Conservation (phyloP, 2,888 invertebrate genomes). For the Epirrita christyi region DNA sequence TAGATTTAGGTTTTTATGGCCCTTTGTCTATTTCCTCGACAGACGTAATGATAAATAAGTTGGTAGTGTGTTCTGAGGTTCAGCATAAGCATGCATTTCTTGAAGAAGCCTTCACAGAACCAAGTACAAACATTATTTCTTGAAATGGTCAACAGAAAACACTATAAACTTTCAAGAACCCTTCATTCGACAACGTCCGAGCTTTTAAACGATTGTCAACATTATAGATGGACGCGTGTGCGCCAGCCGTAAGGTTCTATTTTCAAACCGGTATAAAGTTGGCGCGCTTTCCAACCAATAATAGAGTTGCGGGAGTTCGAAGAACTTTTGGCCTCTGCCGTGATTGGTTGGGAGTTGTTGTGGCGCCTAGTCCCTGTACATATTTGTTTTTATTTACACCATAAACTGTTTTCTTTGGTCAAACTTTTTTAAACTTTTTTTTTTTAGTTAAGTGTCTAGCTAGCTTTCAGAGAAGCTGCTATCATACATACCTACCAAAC, state of each 20-base stretch:
- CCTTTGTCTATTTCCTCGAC: constrained; percentile 26
- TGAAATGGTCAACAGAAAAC: neutral
- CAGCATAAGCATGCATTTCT: too few species aligned
- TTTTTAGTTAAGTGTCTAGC: too few species aligned
- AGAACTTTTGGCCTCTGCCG: constrained; percentile 70
- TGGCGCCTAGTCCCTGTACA: constrained; percentile 41
- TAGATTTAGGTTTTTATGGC: constrained; percentile 22
- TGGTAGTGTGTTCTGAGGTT: too few species aligned
- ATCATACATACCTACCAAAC: neutral
- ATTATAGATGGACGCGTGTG: constrained; percentile 48
- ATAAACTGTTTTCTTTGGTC: too few species aligned
- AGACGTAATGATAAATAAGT: constrained; percentile 12
- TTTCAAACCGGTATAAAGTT: constrained; percentile 62
- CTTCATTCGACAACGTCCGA: constrained; percentile 38
- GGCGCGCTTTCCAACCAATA: constrained; percentile 68
- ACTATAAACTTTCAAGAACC: neutral
- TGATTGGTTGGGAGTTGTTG: constrained; percentile 54
- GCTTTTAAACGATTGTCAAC: constrained; percentile 41
- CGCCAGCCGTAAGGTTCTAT: constrained; percentile 50
- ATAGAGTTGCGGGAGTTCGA: constrained; percentile 63
- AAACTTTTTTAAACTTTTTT: too few species aligned
- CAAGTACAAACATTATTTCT: neutral
- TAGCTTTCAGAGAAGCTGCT: too few species aligned
- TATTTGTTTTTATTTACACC: neutral
- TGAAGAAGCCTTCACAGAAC: neutral